Evolutionary conservation across 2,797 vertebrate species (phyloP).

Genomic region (Lycodopsis pacificus): DNA sequence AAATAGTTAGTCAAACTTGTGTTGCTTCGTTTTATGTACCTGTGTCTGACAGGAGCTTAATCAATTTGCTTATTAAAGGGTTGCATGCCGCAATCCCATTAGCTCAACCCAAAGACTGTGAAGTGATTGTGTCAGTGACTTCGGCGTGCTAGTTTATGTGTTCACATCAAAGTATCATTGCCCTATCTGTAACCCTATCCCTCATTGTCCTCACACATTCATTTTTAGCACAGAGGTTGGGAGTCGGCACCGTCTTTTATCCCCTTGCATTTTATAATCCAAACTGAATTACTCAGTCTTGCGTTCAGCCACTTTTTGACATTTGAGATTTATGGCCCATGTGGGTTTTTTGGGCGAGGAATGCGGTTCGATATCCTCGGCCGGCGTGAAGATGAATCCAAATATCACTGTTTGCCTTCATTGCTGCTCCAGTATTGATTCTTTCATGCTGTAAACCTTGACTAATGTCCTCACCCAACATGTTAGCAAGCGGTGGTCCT

Average conservation of each 20-base stretch:
- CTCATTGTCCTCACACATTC: slow-evolving; percentile 19
- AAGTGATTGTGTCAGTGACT: slow-evolving; percentile 51
- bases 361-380: slow-evolving; percentile 74
- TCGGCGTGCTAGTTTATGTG: slow-evolving; percentile 32
- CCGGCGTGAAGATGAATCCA: slow-evolving; percentile 77
- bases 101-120: slow-evolving; percentile 55
- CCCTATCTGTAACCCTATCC: slow-evolving; percentile 47
- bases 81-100: slow-evolving; percentile 63
- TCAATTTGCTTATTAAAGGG: slow-evolving; percentile 62
- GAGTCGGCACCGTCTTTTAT: slow-evolving; percentile 37
- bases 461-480: slow-evolving; percentile 79
- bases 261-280: slow-evolving; percentile 51
- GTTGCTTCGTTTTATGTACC: slow-evolving; percentile 50
- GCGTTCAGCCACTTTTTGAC: slow-evolving; percentile 71
- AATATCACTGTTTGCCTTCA: slow-evolving; percentile 76
- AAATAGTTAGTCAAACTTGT: slow-evolving; percentile 52
- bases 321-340: slow-evolving; percentile 74
- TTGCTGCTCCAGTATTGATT: slow-evolving; percentile 77
- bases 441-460: slow-evolving; percentile 78
- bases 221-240: slow-evolving; percentile 42
- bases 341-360: slow-evolving; percentile 63
- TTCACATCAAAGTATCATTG: slow-evolving; percentile 50
- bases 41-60: slow-evolving; percentile 61
- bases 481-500: slow-evolving; percentile 62
- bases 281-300: slow-evolving; percentile 74